A percentile compares a stretch with the other conserved stretches of the same genome.
Conservation (phyloP, 2,113 vertebrate genomes). For the Progne subis region DNA sequence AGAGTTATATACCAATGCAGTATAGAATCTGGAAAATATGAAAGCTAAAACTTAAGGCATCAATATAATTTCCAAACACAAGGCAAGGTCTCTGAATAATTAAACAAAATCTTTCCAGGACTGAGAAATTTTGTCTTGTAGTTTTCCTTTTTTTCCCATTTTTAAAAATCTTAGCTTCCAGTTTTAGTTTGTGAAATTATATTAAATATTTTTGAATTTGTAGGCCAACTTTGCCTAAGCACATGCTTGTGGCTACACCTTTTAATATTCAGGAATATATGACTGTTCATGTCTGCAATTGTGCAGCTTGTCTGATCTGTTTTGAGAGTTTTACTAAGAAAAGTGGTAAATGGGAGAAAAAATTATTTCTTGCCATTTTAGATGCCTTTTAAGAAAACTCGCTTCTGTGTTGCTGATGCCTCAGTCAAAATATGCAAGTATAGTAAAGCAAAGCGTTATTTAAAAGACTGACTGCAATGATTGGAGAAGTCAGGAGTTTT, state of each 20-base stretch:
- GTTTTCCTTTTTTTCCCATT: not conserved
- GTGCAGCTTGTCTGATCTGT: not conserved
- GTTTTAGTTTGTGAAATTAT: not conserved
- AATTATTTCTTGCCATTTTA: not conserved
- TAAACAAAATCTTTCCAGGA: not conserved
- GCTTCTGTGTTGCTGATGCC: not conserved
- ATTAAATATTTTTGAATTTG: not conserved
- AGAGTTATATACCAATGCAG: not conserved
- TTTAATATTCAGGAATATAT: not conserved
- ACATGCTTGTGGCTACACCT: not conserved
- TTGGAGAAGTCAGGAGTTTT: not conserved
- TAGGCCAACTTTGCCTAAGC: not conserved
- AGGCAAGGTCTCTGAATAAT: not conserved
- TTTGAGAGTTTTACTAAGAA: not conserved
- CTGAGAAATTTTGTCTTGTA: not conserved
- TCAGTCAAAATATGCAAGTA: not conserved
- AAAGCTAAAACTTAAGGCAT: not conserved
- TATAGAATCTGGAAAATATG: not conserved
- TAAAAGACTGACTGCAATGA: not conserved
- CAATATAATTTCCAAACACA: not conserved
- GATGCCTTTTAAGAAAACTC: not conserved
- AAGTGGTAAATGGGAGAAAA: not conserved
- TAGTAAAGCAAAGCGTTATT: not conserved
- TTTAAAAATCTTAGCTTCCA: not conserved
- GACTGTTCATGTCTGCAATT: not conserved